A percentile compares a stretch with the other conserved stretches of the same genome.
phyloP scores from a whole-genome alignment of 2,113 vertebrate genomes.

The Thalassarche chlororhynchos region DNA sequence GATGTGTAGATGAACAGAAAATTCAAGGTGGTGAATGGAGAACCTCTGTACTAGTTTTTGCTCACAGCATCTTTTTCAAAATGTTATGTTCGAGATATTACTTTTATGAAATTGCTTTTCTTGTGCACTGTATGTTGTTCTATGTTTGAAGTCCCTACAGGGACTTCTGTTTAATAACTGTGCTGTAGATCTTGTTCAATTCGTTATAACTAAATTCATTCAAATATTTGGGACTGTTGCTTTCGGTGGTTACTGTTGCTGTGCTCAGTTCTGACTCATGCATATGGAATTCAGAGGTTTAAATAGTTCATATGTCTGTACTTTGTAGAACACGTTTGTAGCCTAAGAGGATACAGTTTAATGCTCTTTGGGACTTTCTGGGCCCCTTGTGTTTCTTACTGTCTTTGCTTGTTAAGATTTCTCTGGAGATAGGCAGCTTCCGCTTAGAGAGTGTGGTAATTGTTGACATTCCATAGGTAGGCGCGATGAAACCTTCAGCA shows the following conservation, averaged over 20 bases:
- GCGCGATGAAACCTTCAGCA: background rate
- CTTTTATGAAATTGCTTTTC: slow-evolving; percentile 45
- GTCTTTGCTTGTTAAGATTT: slow-evolving; percentile 9
- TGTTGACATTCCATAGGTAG: slow-evolving; percentile 1
- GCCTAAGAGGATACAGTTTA: slow-evolving; percentile 9
- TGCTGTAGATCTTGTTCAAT: background rate
- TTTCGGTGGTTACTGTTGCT: background rate
- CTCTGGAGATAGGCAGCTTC: background rate
- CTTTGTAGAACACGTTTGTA: background rate
- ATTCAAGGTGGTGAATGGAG: background rate
- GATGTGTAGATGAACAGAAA: background rate
- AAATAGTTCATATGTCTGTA: slow-evolving; percentile 17
- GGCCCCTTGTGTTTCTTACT: background rate
- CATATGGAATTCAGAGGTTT: slow-evolving; percentile 14
- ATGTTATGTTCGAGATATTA: background rate
- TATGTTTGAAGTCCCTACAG: background rate
- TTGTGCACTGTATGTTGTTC: background rate
- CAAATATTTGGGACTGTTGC: slow-evolving; percentile 12
- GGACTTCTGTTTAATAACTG: slow-evolving; percentile 27
- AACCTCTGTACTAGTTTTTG: background rate
- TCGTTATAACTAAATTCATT: slow-evolving; percentile 29
- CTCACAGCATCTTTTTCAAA: background rate
- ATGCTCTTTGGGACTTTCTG: slow-evolving; percentile 7
- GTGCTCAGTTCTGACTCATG: slow-evolving; percentile 8
- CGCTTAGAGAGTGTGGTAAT: background rate